Conservation (phyloP, 2,113 vertebrate genomes). For the Tupaia tana region DNA sequence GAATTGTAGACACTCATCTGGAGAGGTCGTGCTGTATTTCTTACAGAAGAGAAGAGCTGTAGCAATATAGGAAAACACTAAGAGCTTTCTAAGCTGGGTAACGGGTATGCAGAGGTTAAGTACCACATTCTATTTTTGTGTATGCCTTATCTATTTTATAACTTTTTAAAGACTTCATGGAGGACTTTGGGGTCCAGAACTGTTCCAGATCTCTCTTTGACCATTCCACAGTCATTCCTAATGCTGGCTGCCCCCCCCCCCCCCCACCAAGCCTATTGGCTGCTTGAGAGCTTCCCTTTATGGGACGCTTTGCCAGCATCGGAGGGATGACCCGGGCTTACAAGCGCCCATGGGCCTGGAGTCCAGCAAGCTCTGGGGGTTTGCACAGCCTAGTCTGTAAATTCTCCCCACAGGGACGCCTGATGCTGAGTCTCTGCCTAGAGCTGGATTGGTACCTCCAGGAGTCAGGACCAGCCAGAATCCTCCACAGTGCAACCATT, state of each 20-base stretch:
- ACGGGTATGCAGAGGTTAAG: not conserved
- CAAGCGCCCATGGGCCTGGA: fast-evolving
- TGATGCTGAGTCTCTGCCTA: not conserved
- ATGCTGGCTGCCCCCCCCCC: fast-evolving
- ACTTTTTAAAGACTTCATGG: not conserved
- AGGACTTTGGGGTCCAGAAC: not conserved
- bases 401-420: fast-evolving
- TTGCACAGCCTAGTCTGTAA: not conserved
- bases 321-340: fast-evolving
- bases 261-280: not conserved
- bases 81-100: not conserved
- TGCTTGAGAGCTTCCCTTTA: not conserved
- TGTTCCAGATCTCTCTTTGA: not conserved
- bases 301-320: not conserved
- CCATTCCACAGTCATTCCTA: not conserved
- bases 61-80: not conserved
- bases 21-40: not conserved
- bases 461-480: not conserved
- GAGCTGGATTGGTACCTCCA: too few species aligned
- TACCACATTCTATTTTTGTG: not conserved
- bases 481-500: fast-evolving
- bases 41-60: constrained; percentile 22
- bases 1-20: not conserved
- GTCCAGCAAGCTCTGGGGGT: not conserved
- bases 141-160: not conserved